Percentiles rank a stretch among this genome's conserved stretches.
phyloP scores from a whole-genome alignment of 2,797 vertebrate species.

The Enteromius paludinosus region DNA sequence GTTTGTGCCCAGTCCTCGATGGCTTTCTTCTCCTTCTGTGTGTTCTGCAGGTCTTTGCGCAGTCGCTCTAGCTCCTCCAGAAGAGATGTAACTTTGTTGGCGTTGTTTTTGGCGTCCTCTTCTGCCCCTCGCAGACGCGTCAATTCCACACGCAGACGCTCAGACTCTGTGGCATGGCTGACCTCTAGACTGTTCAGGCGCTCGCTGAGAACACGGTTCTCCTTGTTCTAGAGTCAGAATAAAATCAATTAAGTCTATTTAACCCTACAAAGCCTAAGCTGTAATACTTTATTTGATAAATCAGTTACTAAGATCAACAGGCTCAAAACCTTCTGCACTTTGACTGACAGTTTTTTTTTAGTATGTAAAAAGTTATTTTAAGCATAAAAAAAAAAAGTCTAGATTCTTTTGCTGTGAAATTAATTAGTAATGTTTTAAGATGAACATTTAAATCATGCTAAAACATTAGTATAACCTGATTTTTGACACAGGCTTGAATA shows the following conservation, averaged over 20 bases:
- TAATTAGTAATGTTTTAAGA: background rate
- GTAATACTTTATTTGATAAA: background rate
- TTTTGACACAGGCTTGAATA: background rate
- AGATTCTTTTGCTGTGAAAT: background rate
- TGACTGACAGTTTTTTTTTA: background rate
- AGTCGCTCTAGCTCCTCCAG: conserved; percentile 91
- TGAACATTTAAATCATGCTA: background rate
- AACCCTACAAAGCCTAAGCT: background rate
- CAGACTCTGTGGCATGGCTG: conserved; percentile 82
- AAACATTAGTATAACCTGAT: background rate
- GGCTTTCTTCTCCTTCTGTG: conserved; percentile 89
- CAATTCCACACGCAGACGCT: conserved; percentile 86
- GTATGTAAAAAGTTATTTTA: background rate
- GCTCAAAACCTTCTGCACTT: background rate
- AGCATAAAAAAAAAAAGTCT: background rate
- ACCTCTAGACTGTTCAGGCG: conserved; percentile 83
- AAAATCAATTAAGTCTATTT: background rate
- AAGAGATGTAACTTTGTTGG: conserved; percentile 82
- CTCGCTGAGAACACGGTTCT: conserved; percentile 85
- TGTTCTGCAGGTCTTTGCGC: conserved; percentile 85
- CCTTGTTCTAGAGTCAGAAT: conserved; percentile 80
- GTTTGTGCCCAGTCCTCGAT: conserved; percentile 89
- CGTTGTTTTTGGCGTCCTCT: conserved; percentile 88
- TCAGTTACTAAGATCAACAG: background rate
- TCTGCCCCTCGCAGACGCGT: conserved; percentile 85